phyloP scores from a whole-genome alignment of 2,888 invertebrate species.

The Crossocerus cetratus region DNA sequence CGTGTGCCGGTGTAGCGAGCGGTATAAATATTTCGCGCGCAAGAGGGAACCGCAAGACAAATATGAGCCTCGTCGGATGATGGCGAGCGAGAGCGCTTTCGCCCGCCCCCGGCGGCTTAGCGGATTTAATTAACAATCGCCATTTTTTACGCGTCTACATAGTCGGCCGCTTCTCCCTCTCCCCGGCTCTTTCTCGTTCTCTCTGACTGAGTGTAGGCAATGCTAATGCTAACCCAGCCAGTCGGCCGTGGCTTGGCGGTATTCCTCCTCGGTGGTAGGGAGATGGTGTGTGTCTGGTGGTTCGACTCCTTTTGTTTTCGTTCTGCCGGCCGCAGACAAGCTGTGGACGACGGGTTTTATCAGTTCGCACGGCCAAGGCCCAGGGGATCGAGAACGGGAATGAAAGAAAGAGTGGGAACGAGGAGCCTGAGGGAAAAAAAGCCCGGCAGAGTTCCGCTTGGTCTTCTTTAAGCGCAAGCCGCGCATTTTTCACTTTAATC shows the following conservation, averaged over 20 bases:
- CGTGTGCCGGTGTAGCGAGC: background rate
- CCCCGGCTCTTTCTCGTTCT: conserved; percentile 8
- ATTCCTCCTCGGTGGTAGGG: too few relatives aligned
- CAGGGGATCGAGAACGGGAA: background rate
- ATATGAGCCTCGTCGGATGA: conserved; percentile 50
- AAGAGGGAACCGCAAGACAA: conserved; percentile 52
- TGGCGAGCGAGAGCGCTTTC: conserved; percentile 48
- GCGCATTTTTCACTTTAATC: conserved; percentile 2
- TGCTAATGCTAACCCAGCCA: too few relatives aligned
- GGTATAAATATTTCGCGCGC: conserved; percentile 54
- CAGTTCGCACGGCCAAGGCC: background rate
- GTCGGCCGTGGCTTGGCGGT: too few relatives aligned
- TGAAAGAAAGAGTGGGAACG: background rate
- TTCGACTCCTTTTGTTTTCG: conserved; percentile 9
- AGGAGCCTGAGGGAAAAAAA: background rate
- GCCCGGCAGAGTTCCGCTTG: background rate
- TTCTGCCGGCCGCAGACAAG: background rate
- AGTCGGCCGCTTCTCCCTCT: conserved; percentile 17
- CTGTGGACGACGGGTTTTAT: conserved; percentile 15
- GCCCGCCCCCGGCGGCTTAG: conserved; percentile 55
- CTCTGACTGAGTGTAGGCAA: background rate
- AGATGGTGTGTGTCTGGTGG: background rate
- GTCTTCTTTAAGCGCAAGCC: background rate
- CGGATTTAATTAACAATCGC: conserved; percentile 70
- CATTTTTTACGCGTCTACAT: conserved; percentile 66